phyloP scores from a whole-genome alignment of 2,888 invertebrate genomes.

The Acholoe squamosa region DNA sequence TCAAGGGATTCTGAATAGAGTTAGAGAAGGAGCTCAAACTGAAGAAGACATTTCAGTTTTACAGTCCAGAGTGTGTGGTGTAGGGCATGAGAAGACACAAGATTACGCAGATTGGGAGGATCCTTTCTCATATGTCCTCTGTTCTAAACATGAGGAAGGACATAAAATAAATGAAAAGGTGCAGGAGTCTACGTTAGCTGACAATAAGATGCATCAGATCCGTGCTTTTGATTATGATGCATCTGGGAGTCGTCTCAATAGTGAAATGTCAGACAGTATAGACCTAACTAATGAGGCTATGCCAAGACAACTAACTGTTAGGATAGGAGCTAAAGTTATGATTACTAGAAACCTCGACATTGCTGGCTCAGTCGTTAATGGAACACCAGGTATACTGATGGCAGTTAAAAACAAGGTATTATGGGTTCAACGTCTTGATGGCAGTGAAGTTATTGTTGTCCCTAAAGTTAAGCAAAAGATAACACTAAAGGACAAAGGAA shows the following conservation, averaged over 20 bases:
- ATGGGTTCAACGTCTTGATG: not conserved
- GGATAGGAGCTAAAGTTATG: too few relatives aligned
- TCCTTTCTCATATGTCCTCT: constrained; percentile 3
- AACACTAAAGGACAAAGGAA: not conserved
- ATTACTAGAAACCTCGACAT: too few relatives aligned
- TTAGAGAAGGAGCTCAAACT: not conserved
- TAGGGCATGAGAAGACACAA: not conserved
- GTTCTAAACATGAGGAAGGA: constrained; percentile 31
- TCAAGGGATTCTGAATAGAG: constrained; percentile 6
- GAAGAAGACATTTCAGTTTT: constrained; percentile 5
- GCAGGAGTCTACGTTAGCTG: not conserved
- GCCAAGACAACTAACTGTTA: not conserved
- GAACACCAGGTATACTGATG: not conserved
- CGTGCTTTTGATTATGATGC: not conserved
- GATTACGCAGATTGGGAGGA: not conserved
- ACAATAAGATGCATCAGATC: not conserved
- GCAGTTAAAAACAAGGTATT: not conserved
- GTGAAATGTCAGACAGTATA: too few relatives aligned
- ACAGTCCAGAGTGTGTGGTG: constrained; percentile 37
- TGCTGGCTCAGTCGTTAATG: constrained; percentile 57
- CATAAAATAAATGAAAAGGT: not conserved
- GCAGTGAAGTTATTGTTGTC: not conserved
- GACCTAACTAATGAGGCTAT: not conserved
- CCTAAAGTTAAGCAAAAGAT: constrained; percentile 30
- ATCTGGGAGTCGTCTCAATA: not conserved